A percentile compares a stretch with the other conserved stretches of the same genome.
Conservation (phyloP, 2,113 vertebrate species). For the Circaetus gallicus region DNA sequence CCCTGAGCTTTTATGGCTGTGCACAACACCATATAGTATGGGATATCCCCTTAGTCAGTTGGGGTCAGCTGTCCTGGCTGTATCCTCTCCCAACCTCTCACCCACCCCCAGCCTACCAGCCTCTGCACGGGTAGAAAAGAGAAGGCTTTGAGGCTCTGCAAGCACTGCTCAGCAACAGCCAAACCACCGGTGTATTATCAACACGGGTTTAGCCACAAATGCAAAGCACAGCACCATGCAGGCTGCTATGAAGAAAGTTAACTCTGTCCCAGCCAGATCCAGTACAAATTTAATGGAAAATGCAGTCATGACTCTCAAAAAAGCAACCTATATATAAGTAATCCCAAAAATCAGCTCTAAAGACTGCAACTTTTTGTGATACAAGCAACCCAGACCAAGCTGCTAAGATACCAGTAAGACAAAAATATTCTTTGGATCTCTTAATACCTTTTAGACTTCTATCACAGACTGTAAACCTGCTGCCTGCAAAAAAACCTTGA, state of each 20-base stretch:
- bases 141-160: neutral
- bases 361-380: neutral
- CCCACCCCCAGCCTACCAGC: neutral
- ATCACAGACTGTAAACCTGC: neutral
- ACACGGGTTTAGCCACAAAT: neutral
- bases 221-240: rapidly evolving
- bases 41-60: neutral
- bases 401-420: neutral
- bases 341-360: neutral
- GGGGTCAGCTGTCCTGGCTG: neutral
- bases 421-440: neutral
- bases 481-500: neutral
- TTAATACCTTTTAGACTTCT: neutral
- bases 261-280: neutral
- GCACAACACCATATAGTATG: neutral
- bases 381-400: neutral
- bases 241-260: neutral
- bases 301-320: neutral
- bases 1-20: neutral
- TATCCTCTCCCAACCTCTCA: neutral
- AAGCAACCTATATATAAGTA: rapidly evolving
- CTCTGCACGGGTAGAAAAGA: neutral
- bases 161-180: neutral
- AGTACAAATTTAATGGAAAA: neutral
- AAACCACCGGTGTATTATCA: rapidly evolving